Conservation (phyloP, 37 sponge, comb jelly and placozoan species). For the Lycopodina hypogea region DNA sequence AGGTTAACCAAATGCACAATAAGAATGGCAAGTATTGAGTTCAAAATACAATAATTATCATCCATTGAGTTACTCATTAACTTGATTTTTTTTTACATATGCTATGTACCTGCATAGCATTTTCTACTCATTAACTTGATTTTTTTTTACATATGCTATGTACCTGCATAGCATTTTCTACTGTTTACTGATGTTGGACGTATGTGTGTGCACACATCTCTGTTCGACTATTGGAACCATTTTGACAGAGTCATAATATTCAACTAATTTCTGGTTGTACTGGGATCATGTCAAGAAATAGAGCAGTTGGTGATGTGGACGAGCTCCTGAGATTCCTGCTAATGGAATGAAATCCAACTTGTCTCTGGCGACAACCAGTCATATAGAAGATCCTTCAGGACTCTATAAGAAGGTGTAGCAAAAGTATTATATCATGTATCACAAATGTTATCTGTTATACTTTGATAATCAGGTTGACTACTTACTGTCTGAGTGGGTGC, state of each 20-base stretch:
- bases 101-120: neutral
- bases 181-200: neutral
- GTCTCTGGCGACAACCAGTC: constrained; percentile 21
- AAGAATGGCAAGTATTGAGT: no score
- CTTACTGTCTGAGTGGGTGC: constrained; percentile 94
- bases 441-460: neutral
- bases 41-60: neutral
- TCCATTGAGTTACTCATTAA: neutral
- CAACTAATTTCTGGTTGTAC: constrained; percentile 22
- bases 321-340: constrained; percentile 37
- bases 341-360: constrained; percentile 3
- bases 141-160: no score
- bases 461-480: constrained; percentile 74
- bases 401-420: constrained; percentile 80
- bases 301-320: constrained; percentile 42
- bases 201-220: constrained; percentile 35
- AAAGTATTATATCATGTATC: neutral
- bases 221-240: constrained; percentile 75
- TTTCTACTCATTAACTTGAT: no score
- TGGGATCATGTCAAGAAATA: neutral
- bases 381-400: constrained; percentile 89
- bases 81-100: neutral
- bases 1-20: no score
- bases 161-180: neutral
- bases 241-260: constrained; percentile 55